These are phyloP conservation scores for Oostethus manadensis DNA, from an alignment of 2,113 vertebrate genomes.

Conservation along the genomic window DNA sequence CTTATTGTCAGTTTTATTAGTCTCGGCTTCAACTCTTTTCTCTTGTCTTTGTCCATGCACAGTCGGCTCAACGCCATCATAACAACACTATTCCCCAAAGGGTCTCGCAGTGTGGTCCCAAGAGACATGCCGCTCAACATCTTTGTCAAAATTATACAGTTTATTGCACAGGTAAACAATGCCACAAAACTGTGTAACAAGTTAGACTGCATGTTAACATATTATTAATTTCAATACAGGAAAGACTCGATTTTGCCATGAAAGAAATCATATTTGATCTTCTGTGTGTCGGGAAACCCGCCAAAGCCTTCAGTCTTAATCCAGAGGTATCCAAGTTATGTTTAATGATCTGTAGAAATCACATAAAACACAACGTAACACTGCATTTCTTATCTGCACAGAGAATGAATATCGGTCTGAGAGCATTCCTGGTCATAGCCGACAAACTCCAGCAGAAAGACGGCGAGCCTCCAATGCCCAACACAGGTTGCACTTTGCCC, in stretches of 20 bases:
- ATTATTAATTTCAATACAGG: conserved; percentile 65
- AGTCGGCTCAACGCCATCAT: conserved; percentile 93
- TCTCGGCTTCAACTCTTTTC: not conserved
- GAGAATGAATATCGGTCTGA: conserved; percentile 98
- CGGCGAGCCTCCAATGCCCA: conserved; percentile 96
- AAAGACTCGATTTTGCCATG: conserved; percentile 97
- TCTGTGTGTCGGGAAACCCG: conserved; percentile 91
- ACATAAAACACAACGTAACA: too few relatives aligned
- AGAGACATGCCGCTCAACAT: conserved; percentile 98
- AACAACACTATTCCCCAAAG: conserved; percentile 95
- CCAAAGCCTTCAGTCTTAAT: conserved; percentile 97
- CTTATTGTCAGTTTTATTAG: not conserved
- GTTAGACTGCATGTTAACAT: not conserved
- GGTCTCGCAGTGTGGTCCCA: conserved; percentile 92
- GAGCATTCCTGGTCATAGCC: conserved; percentile 95
- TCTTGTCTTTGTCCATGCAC: conserved; percentile 36
- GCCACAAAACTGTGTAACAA: too few relatives aligned
- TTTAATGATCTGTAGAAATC: not conserved
- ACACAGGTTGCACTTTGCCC: conserved; percentile 89
- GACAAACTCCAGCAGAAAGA: conserved; percentile 97
- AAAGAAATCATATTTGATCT: conserved; percentile 98
- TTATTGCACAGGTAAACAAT: conserved; percentile 88
- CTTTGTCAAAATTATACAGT: conserved; percentile 98
- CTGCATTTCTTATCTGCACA: conserved; percentile 48
- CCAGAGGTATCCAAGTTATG: conserved; percentile 82